A percentile compares a stretch with the other conserved stretches of the same genome.
Conservation (phyloP, 2,888 invertebrate species). For the Spisula subtruncata region DNA sequence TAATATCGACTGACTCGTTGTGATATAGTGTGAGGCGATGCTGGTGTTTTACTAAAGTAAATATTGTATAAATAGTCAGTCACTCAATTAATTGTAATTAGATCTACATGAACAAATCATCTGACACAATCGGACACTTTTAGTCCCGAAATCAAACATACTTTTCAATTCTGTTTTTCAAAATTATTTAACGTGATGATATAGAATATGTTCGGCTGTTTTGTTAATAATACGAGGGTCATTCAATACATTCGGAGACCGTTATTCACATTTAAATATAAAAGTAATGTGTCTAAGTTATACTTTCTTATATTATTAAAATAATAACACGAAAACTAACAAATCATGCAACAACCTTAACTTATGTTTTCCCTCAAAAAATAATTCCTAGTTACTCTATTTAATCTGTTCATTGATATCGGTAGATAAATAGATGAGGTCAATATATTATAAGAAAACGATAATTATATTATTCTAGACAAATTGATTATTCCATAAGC, state of each 20-base stretch:
- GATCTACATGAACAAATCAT: not conserved
- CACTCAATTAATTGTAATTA: not conserved
- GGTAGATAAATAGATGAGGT: not conserved
- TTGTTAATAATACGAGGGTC: too few species aligned
- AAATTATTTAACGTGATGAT: too few species aligned
- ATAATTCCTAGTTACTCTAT: not conserved
- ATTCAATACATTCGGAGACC: too few species aligned
- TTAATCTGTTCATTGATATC: not conserved
- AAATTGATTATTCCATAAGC: too few species aligned
- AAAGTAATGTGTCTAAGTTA: too few species aligned
- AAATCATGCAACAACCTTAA: not conserved
- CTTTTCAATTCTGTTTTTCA: too few species aligned
- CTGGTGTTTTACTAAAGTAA: conserved; percentile 5
- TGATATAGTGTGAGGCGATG: not conserved
- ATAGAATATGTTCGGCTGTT: too few species aligned
- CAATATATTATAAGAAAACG: too few species aligned
- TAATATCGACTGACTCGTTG: too few species aligned
- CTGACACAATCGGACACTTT: not conserved
- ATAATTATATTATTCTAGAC: too few species aligned
- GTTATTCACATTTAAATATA: too few species aligned
- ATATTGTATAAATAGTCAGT: not conserved
- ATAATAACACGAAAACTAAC: not conserved
- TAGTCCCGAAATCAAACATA: not conserved
- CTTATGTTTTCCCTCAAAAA: not conserved
- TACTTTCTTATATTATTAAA: too few species aligned